Conservation (phyloP, 2,113 vertebrate species). For the Gasterosteus aculeatus region DNA sequence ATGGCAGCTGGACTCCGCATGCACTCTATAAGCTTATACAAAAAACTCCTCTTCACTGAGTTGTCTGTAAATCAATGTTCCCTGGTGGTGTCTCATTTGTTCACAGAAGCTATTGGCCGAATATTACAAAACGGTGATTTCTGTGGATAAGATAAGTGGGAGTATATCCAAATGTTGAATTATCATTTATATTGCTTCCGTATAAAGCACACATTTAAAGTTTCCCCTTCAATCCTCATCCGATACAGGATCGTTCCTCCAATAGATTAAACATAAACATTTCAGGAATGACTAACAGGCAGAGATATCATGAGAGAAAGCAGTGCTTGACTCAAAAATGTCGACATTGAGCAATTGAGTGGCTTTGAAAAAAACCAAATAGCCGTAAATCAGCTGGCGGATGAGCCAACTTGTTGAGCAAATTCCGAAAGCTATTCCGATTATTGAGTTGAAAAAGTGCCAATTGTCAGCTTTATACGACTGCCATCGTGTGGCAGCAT, state of each 20-base stretch:
- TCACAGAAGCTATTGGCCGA: background rate
- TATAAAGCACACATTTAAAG: background rate
- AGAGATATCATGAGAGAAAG: background rate
- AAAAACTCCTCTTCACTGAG: background rate
- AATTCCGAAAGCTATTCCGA: background rate
- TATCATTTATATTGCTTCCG: background rate
- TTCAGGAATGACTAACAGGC: background rate
- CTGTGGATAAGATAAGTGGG: background rate
- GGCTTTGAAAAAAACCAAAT: background rate
- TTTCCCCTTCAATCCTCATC: background rate
- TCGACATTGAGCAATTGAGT: background rate
- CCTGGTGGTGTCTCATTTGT: conserved; percentile 3
- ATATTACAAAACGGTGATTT: background rate
- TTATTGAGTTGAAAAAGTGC: background rate
- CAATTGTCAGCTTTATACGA: background rate
- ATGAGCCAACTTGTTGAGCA: background rate
- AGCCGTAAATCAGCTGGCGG: background rate
- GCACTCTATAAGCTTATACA: background rate
- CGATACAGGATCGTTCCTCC: background rate
- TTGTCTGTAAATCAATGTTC: background rate
- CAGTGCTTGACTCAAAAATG: background rate
- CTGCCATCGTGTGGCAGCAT: background rate
- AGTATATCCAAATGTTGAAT: background rate
- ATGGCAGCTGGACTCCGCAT: background rate
- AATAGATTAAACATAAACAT: background rate